A percentile compares a stretch with the other conserved stretches of the same genome.
phyloP scores from a whole-genome alignment of 1,140 invertebrate species.

The Paraescarpia echinospica region DNA sequence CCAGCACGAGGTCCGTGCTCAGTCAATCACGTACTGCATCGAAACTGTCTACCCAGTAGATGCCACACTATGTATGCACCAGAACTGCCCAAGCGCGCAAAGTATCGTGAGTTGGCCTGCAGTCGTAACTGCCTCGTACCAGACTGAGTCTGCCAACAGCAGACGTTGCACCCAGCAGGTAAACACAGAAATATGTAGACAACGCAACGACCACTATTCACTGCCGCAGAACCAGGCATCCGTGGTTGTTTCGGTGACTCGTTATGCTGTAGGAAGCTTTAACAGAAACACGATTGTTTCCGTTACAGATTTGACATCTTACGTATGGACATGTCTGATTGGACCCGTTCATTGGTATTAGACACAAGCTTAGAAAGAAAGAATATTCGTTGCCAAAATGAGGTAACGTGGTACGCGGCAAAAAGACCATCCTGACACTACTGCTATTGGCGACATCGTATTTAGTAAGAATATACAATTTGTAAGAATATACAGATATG shows the following conservation, averaged over 20 bases:
- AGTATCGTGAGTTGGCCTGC: neutral
- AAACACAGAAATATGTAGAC: neutral
- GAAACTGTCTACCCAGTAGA: too few relatives aligned
- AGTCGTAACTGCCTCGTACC: neutral
- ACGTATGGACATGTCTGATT: neutral
- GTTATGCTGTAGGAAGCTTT: neutral
- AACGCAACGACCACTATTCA: neutral
- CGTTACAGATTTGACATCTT: neutral
- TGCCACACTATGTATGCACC: neutral
- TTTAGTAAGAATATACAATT: conserved; percentile 7
- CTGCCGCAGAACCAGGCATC: neutral
- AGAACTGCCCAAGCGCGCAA: neutral
- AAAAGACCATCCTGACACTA: neutral
- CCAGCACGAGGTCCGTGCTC: too few relatives aligned
- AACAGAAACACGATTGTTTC: neutral
- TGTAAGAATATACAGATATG: neutral
- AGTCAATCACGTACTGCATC: too few relatives aligned
- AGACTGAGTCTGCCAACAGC: neutral
- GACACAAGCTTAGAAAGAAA: neutral
- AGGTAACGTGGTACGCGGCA: neutral
- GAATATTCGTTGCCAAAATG: neutral
- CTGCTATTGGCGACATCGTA: neutral
- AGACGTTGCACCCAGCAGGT: neutral
- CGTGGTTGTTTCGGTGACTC: neutral
- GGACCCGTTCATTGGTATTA: neutral